phyloP scores from a whole-genome alignment of 2,113 vertebrate species.

The Ceyx melanurus region DNA sequence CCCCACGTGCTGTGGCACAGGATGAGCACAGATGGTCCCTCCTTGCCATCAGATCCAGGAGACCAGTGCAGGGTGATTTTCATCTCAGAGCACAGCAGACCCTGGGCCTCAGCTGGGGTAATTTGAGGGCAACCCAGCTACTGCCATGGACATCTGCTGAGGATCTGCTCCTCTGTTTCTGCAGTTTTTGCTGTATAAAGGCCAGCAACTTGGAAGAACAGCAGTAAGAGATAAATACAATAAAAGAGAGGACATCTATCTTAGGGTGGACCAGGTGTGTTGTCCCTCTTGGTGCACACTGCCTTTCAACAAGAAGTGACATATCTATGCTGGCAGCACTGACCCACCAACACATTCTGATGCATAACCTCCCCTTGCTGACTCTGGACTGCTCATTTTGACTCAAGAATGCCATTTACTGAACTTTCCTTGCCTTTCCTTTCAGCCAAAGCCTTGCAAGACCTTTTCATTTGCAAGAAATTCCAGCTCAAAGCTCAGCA shows the following conservation, averaged over 20 bases:
- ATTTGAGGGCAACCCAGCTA: not conserved
- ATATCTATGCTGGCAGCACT: not conserved
- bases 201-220: not conserved
- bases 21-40: not conserved
- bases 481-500: rapidly evolving
- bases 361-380: not conserved
- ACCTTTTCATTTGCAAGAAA: not conserved
- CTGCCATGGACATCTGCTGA: not conserved
- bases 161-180: not conserved
- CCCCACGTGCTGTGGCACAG: not conserved
- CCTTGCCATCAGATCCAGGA: not conserved
- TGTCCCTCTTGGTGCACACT: rapidly evolving
- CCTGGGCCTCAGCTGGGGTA: conserved; percentile 8
- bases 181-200: not conserved
- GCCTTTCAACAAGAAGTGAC: not conserved
- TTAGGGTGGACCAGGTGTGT: rapidly evolving
- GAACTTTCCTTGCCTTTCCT: not conserved
- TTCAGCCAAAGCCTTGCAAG: not conserved
- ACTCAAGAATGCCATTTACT: not conserved
- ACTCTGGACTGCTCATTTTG: not conserved
- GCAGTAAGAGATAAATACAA: not conserved
- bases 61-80: not conserved
- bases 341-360: not conserved
- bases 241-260: not conserved
- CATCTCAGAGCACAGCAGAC: not conserved